Evolutionary conservation across 2,113 vertebrate genomes (phyloP), one percentile per base, ranked within the genome.

Genomic region (Caracal caracal): DNA sequence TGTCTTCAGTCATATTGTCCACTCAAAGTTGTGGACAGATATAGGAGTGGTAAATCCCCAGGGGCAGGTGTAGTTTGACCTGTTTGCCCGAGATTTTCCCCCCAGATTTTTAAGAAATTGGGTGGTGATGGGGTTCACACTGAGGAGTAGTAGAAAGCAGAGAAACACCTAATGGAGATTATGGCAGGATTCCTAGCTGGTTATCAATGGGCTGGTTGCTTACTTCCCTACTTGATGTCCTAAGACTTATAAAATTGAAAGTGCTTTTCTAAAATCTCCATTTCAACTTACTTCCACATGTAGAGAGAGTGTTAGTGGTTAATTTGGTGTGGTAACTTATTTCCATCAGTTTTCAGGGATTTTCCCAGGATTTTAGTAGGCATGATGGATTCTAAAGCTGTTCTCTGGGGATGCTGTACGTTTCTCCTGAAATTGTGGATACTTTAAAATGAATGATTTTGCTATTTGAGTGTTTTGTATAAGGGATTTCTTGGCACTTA

Each of bases 21-120:
- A 2, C 35, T 70, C 73, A 68, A n/a, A 53, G 28, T 16, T 94
- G 93, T 92, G 75, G 83, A 92, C 66, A 96, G 88, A 95, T 16
- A 10, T 19, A 51, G 28, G 63, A 28, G 5, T 82, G 82, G 30
- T 47, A 82, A 85, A 56, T 90, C 33, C n/a, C 53, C 10, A 6
- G 28, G 73, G 30, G 16, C 10, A 84, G 33, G 13, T 28, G 22
- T 13, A 20, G n/a, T 33, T 22, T 75, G 15, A 33, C 43, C 53
- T 61, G 3, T 70, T 91, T 56, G 70, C 53, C 61, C 37, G 35
- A 75, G 28, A 22, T 66, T 17, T 76, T 65, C 11, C 51, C 76
- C 43, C 35, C 35, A 79, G 20, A 76, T 76, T 76, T 76, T 86
- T 65, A 51, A 70, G 19, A 61, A 94, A 68, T 59, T 88, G 71